Base-by-base conservation (phyloP, 2,113 vertebrate species). In the Cyprinodon variegatus region DNA sequence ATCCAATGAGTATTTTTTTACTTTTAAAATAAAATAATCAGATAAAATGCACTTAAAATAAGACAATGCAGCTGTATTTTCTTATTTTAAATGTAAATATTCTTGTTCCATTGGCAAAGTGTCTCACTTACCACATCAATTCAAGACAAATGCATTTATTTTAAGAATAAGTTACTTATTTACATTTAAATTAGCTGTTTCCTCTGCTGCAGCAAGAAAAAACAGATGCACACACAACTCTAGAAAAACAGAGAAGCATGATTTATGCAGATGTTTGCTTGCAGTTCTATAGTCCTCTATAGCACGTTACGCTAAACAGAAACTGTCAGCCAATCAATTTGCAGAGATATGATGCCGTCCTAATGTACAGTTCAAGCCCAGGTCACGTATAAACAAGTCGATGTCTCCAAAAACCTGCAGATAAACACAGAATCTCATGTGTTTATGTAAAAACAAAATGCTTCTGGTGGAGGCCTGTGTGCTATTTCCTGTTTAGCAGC, bases 181-280 rank as follows among this genome's bases (percentile, higher is more conserved):
- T 29, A 29, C 29, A 29, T 29, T 29, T 29, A 29, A 29, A 29
- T 29, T 29, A 29, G 29, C 29, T 77, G 66, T 76, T 69, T 81
- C 41, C 71, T 68, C 74, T 74, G 74, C 59, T 61, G 77, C 70
- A 70, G 41, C 36, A 66, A 70, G 60, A 70, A 29, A 29, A 73
- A 67, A 57, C 43, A 66, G 82, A 77, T 40, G 65, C 53, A 70
- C 53, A 70, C 71, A 68, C 36, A 82, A 65, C 74, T 37, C 29
- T 7, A 65, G 38, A 64, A 68, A 70, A 80, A 7, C 74, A 81
- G 70, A 70, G 70, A 70, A 72, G 68, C 41, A 63, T 86, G 74
- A 81, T 74, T 78, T 71, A 81, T 77, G 69, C 36, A 0, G 50
- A 29, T 15, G 50, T 46, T 70, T 46, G 11, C 57, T 60, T 11